Evolutionary conservation across 1,140 invertebrate species (phyloP).

Genomic region (Ips nitidus): DNA sequence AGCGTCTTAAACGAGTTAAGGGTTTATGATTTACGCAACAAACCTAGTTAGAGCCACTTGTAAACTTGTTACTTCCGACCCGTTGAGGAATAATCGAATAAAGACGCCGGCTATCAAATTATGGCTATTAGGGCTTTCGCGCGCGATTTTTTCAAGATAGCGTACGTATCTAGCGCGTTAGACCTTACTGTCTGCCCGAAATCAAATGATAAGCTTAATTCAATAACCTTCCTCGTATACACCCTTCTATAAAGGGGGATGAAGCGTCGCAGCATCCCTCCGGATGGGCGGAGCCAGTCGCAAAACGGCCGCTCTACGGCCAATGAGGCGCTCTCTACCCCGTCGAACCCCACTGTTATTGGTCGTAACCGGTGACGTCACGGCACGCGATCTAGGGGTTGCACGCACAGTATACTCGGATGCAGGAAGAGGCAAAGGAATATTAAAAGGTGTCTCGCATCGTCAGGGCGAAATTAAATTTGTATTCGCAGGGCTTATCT

Average conservation of each 20-base stretch:
- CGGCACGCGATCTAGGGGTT: slow-evolving; percentile 43
- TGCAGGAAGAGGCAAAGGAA: slow-evolving; percentile 37
- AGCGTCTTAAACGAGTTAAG: neutral
- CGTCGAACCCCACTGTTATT: slow-evolving; percentile 33
- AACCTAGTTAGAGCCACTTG: slow-evolving; percentile 36
- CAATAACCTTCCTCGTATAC: slow-evolving; percentile 58
- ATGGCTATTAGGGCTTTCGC: slow-evolving; percentile 56
- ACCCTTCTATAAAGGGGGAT: slow-evolving; percentile 45
- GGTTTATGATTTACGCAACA: slow-evolving; percentile 28
- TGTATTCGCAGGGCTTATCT: slow-evolving; percentile 42
- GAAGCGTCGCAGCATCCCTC: slow-evolving; percentile 40
- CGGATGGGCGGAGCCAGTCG: slow-evolving; percentile 31
- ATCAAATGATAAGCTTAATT: slow-evolving; percentile 77
- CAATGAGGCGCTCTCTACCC: slow-evolving; percentile 40
- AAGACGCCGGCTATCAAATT: slow-evolving; percentile 59
- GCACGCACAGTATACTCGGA: slow-evolving; percentile 22
- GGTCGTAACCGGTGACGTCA: slow-evolving; percentile 45
- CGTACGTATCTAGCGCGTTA: slow-evolving; percentile 45
- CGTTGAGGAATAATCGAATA: slow-evolving; percentile 43
- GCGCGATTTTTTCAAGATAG: slow-evolving; percentile 48
- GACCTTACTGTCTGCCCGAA: slow-evolving; percentile 63
- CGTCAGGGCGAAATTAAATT: slow-evolving; percentile 47
- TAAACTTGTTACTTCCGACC: slow-evolving; percentile 38
- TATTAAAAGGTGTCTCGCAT: slow-evolving; percentile 45
- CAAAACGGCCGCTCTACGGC: slow-evolving; percentile 15